Conservation (phyloP, 2,797 vertebrate genomes). For the Cirrhinus molitorella region DNA sequence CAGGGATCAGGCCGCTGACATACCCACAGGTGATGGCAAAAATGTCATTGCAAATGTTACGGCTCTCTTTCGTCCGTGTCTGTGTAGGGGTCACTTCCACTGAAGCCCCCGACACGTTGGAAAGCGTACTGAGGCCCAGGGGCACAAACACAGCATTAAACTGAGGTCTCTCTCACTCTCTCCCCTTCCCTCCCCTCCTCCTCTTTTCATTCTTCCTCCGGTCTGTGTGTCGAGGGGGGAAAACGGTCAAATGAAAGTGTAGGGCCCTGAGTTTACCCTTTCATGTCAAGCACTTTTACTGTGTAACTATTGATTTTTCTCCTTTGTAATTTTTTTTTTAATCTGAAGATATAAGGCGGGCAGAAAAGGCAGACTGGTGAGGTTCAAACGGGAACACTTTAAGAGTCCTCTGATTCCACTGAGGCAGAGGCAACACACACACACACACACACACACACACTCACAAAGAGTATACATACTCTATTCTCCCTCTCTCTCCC, state of each 20-base stretch:
- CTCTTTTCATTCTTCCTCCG: slow-evolving; percentile 47
- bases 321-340: slow-evolving; percentile 74
- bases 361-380: slow-evolving; percentile 57
- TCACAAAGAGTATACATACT: slow-evolving; percentile 58
- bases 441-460: slow-evolving; percentile 63
- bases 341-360: slow-evolving; percentile 73
- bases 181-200: slow-evolving; percentile 37
- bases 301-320: slow-evolving; percentile 82
- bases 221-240: slow-evolving; percentile 33
- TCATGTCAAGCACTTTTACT: slow-evolving; percentile 80
- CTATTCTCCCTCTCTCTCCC: slow-evolving; percentile 3
- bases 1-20: slow-evolving; percentile 74
- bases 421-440: too few relatives aligned
- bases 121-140: slow-evolving; percentile 72
- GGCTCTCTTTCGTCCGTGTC: slow-evolving; percentile 79
- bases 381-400: slow-evolving; percentile 78
- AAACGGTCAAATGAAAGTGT: slow-evolving; percentile 73
- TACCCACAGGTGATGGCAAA: slow-evolving; percentile 85
- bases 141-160: slow-evolving; percentile 78
- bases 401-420: slow-evolving; percentile 68
- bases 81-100: slow-evolving; percentile 81
- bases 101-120: slow-evolving; percentile 76
- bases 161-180: slow-evolving; percentile 57
- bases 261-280: slow-evolving; percentile 77
- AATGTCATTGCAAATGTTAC: slow-evolving; percentile 86